Conservation (phyloP, 1,140 invertebrate species). For the Metopolophium dirhodum region DNA sequence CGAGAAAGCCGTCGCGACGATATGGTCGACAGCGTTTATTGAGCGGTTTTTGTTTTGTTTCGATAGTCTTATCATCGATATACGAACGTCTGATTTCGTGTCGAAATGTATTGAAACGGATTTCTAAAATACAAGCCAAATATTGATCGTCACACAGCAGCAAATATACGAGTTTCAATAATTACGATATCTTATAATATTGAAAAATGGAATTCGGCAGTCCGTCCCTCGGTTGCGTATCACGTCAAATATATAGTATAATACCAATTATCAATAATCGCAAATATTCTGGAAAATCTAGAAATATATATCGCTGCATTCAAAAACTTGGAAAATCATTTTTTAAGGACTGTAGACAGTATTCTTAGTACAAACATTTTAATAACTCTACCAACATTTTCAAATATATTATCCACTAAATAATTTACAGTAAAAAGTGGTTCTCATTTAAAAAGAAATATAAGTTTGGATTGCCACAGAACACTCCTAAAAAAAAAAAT, state of each 20-base stretch:
- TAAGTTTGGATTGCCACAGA: background rate
- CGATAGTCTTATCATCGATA: background rate
- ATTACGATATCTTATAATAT: background rate
- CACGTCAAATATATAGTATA: background rate
- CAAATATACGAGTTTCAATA: background rate
- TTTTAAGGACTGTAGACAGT: too few species aligned
- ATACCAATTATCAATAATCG: background rate
- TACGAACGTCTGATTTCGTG: background rate
- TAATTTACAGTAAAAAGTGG: background rate
- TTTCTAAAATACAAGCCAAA: background rate
- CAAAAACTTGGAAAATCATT: background rate
- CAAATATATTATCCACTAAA: background rate
- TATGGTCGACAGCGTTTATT: conserved; percentile 13
- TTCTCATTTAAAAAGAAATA: background rate
- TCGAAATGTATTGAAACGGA: background rate
- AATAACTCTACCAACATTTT: background rate
- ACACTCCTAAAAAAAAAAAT: background rate
- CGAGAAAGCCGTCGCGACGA: background rate
- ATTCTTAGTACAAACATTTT: too few species aligned
- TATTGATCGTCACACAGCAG: background rate
- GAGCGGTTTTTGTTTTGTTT: background rate
- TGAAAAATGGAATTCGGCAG: background rate
- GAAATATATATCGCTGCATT: background rate
- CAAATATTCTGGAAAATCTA: background rate
- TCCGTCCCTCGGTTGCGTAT: background rate